A percentile compares a stretch with the other conserved stretches of the same genome.
Conservation (phyloP, 1,140 invertebrate species). For the Sarcophaga bullata region DNA sequence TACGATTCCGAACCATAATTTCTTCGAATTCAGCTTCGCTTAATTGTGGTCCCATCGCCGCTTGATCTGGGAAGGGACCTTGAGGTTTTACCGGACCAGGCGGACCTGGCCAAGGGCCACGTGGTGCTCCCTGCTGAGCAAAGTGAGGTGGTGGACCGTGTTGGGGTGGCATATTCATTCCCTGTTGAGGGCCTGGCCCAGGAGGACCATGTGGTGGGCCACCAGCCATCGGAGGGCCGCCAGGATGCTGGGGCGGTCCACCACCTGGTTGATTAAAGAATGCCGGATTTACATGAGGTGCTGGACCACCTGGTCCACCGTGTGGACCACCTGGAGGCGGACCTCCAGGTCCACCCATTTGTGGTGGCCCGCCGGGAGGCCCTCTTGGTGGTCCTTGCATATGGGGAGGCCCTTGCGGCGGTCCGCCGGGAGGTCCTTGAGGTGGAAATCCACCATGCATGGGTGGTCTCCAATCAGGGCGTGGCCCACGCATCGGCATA, state of each 20-base stretch:
- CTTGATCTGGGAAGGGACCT: slow-evolving; percentile 66
- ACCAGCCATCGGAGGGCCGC: slow-evolving; percentile 67
- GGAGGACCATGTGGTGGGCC: slow-evolving; percentile 72
- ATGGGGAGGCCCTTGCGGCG: slow-evolving; percentile 73
- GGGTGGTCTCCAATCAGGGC: slow-evolving; percentile 81
- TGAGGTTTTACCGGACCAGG: slow-evolving; percentile 67
- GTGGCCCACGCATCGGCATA: slow-evolving; percentile 72
- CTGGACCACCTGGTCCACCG: slow-evolving; percentile 82
- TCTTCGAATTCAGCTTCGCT: slow-evolving; percentile 98
- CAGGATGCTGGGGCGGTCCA: slow-evolving; percentile 72
- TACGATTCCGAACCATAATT: slow-evolving; percentile 96
- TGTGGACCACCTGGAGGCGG: slow-evolving; percentile 69
- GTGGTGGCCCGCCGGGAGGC: slow-evolving; percentile 71
- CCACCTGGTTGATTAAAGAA: slow-evolving; percentile 85
- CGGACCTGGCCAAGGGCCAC: slow-evolving; percentile 61
- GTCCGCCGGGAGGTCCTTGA: slow-evolving; percentile 67
- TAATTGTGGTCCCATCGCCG: slow-evolving; percentile 74
- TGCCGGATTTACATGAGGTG: slow-evolving; percentile 95
- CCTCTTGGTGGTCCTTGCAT: slow-evolving; percentile 79
- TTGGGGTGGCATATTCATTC: slow-evolving; percentile 69
- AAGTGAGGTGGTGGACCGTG: slow-evolving; percentile 73
- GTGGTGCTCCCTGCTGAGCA: slow-evolving; percentile 66
- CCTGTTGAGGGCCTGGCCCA: slow-evolving; percentile 70
- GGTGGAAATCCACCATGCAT: slow-evolving; percentile 69
- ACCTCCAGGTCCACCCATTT: slow-evolving; percentile 68